Evolutionary conservation across 2,888 invertebrate species (phyloP).

Genomic region (Polydrusus cervinus): DNA sequence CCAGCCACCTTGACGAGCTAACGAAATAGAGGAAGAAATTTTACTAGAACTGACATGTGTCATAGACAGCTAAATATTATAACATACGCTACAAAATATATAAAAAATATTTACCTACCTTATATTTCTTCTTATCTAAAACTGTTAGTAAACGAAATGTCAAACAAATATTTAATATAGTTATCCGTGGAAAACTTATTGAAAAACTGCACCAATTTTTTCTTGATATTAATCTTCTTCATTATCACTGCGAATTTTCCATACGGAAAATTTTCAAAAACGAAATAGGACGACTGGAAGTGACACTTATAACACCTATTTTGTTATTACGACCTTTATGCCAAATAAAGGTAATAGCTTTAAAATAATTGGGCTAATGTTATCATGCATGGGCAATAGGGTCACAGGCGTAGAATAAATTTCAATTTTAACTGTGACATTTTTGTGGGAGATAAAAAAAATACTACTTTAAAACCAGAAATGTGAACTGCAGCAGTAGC

Average conservation of each 20-base stretch:
- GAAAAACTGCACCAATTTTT: slow-evolving; percentile 35
- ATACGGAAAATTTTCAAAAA: slow-evolving; percentile 1
- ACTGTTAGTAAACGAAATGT: slow-evolving; percentile 43
- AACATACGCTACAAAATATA: too few species aligned
- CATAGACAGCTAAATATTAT: too few species aligned
- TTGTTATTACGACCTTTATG: slow-evolving; percentile 21
- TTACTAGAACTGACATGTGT: too few species aligned
- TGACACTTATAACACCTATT: slow-evolving; percentile 16
- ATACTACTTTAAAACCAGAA: too few species aligned
- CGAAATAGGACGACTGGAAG: slow-evolving; percentile 10
- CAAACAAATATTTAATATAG: slow-evolving; percentile 49
- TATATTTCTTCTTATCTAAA: not conserved
- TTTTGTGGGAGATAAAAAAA: not conserved
- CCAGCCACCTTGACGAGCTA: too few species aligned
- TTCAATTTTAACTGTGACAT: too few species aligned
- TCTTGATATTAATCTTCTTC: slow-evolving; percentile 43
- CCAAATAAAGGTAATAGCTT: slow-evolving; percentile 13
- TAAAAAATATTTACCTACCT: not conserved
- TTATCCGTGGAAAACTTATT: slow-evolving; percentile 41
- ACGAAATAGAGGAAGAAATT: too few species aligned
- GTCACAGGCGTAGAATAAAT: not conserved
- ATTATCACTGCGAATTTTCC: slow-evolving; percentile 21
- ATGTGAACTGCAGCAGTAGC: too few species aligned
- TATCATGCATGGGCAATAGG: not conserved
- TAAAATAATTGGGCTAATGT: slow-evolving; percentile 12